phyloP scores from a whole-genome alignment of 2,797 vertebrate genomes.

The Poecile montanus region DNA sequence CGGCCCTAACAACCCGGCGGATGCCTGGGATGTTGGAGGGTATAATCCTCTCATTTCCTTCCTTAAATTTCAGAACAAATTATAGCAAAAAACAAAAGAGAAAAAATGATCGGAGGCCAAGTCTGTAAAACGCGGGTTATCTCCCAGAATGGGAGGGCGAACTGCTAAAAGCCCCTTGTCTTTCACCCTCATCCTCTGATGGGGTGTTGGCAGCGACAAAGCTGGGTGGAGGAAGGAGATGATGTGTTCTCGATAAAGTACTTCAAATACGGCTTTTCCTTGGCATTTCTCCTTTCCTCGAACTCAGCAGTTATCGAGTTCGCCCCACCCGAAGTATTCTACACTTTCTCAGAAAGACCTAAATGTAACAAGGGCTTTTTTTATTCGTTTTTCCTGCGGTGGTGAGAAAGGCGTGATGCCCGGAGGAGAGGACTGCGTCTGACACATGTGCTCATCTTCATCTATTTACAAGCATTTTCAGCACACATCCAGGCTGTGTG shows the following conservation, averaged over 20 bases:
- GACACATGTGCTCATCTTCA: not conserved
- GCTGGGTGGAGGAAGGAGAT: not conserved
- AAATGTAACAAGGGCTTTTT: not conserved
- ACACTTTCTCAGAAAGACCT: not conserved
- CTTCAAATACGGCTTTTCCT: not conserved
- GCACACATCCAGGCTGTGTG: not conserved
- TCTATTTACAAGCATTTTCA: not conserved
- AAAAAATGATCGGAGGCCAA: not conserved
- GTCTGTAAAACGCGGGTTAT: not conserved
- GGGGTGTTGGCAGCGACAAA: not conserved
- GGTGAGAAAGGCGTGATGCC: not conserved
- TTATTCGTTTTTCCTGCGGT: not conserved
- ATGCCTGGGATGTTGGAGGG: not conserved
- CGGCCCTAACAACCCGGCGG: too few relatives aligned
- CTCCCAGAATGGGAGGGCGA: not conserved
- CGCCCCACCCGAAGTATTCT: not conserved
- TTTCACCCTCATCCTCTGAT: not conserved
- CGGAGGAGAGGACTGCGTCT: not conserved
- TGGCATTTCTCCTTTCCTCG: not conserved
- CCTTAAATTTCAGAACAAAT: not conserved
- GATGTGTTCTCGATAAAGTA: not conserved
- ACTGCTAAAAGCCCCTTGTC: not conserved
- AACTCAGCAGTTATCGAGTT: not conserved
- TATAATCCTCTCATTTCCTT: not conserved
- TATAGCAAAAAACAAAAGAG: not conserved